phyloP scores from a whole-genome alignment of 2,113 vertebrate species.

The Equus przewalskii region DNA sequence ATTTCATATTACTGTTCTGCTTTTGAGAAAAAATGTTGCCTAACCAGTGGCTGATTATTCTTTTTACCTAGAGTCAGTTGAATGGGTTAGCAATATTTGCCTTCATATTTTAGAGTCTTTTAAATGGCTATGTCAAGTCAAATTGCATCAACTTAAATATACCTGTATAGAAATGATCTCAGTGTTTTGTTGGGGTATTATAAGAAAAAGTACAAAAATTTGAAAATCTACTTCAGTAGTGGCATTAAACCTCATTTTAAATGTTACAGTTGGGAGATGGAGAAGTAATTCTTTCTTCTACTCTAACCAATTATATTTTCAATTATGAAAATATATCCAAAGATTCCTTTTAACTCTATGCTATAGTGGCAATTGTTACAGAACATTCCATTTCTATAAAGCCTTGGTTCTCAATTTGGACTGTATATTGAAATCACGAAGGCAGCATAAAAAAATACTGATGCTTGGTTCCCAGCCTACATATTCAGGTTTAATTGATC shows the following conservation, averaged over 20 bases:
- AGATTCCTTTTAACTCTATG: neutral
- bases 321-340: neutral
- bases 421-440: neutral
- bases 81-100: neutral
- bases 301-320: constrained; percentile 1
- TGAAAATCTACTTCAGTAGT: neutral
- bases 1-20: neutral
- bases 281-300: neutral
- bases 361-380: neutral
- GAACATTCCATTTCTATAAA: neutral
- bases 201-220: neutral
- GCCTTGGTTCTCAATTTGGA: neutral
- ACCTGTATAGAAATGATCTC: neutral
- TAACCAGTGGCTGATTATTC: neutral
- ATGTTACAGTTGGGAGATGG: neutral
- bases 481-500: neutral
- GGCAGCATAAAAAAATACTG: neutral
- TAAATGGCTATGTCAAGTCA: neutral
- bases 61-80: neutral
- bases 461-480: neutral
- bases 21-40: neutral
- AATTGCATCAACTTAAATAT: neutral
- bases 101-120: neutral
- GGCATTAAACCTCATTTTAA: neutral
- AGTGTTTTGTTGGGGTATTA: neutral